Conservation (phyloP, 2,888 invertebrate genomes). For the Chalcosyrphus nemorum region DNA sequence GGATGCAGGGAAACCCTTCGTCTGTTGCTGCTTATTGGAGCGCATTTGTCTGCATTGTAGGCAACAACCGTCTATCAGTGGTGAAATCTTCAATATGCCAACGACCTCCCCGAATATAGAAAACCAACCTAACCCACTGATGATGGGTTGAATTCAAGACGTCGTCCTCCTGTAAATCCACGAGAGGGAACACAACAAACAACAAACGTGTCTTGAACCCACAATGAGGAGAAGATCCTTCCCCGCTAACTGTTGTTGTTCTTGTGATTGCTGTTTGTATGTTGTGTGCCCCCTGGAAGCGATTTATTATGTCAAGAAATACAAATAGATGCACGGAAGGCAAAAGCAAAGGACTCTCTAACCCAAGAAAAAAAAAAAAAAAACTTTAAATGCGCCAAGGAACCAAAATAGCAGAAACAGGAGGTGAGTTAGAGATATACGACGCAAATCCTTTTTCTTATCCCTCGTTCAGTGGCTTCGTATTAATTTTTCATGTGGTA, state of each 20-base stretch:
- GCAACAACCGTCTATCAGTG: constrained; percentile 56
- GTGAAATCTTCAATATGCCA: constrained; percentile 43
- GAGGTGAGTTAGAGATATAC: neutral
- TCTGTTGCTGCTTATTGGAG: constrained; percentile 28
- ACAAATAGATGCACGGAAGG: constrained; percentile 34
- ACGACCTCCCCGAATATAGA: neutral
- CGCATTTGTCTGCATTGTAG: constrained; percentile 61
- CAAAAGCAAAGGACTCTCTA: neutral
- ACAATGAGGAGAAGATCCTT: constrained; percentile 56
- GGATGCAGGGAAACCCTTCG: neutral
- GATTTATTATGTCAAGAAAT: constrained; percentile 55
- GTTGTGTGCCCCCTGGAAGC: constrained; percentile 31
- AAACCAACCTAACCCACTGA: constrained; percentile 14
- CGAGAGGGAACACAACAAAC: constrained; percentile 7
- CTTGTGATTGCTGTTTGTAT: constrained; percentile 23
- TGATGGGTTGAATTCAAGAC: constrained; percentile 54
- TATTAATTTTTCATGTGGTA: constrained; percentile 67
- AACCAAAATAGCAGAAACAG: neutral
- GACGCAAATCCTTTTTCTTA: constrained; percentile 53
- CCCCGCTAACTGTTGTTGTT: constrained; percentile 4
- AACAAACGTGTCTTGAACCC: constrained; percentile 55
- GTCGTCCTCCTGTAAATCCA: constrained; percentile 12
- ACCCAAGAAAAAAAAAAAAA: neutral
- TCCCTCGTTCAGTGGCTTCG: constrained; percentile 41
- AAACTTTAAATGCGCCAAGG: constrained; percentile 5